Conservation (phyloP, 1,140 invertebrate species). For the Eurosta solidaginis region DNA sequence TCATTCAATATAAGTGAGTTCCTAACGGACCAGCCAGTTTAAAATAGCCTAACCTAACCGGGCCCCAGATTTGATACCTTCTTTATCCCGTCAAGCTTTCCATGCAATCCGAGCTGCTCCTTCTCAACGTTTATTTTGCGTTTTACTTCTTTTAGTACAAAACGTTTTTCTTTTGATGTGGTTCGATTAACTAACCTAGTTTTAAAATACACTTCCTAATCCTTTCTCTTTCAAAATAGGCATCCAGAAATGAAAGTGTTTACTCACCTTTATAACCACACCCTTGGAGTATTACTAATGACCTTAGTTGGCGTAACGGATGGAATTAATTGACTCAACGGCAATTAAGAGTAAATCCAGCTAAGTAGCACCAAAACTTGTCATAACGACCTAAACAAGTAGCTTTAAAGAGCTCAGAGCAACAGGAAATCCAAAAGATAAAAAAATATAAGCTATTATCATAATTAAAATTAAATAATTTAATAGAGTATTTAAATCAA, state of each 20-base stretch:
- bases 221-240: neutral
- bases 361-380: neutral
- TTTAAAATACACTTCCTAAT: neutral
- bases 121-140: too few species aligned
- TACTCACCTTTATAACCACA: neutral
- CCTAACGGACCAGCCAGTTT: too few species aligned
- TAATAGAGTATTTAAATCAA: neutral
- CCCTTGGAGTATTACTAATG: neutral
- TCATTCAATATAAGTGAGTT: too few species aligned
- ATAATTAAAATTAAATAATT: neutral
- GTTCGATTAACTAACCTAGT: neutral
- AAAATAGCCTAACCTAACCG: too few species aligned
- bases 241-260: neutral
- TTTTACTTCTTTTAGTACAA: too few species aligned
- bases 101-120: too few species aligned
- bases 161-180: neutral
- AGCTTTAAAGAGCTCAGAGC: neutral
- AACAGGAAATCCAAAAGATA: constrained; percentile 23
- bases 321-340: neutral
- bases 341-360: neutral
- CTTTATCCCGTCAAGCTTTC: too few species aligned
- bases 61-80: too few species aligned
- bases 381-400: neutral
- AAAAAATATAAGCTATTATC: neutral
- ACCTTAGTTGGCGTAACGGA: neutral